Conservation (phyloP, 2,113 vertebrate species). For the Phocoena phocoena region DNA sequence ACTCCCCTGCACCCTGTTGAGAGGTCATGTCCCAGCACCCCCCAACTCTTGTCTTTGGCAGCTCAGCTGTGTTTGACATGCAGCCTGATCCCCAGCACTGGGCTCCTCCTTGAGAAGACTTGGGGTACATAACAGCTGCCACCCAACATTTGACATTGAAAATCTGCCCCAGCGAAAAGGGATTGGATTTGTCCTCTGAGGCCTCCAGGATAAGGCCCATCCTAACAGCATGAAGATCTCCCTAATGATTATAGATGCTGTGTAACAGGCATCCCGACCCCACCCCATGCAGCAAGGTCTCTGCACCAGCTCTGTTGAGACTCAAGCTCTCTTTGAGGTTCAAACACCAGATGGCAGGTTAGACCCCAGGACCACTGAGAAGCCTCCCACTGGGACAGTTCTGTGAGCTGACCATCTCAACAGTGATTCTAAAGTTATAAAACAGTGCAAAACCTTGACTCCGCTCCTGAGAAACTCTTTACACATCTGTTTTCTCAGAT, state of each 20-base stretch:
- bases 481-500: not conserved
- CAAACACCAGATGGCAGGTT: not conserved
- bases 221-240: not conserved
- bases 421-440: not conserved
- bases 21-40: rapidly evolving
- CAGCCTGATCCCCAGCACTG: no score
- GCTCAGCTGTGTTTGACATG: not conserved
- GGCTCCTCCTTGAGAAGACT: not conserved
- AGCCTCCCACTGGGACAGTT: not conserved
- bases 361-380: not conserved
- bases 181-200: not conserved
- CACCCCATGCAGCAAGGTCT: not conserved
- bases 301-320: not conserved
- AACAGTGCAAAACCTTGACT: not conserved
- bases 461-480: not conserved
- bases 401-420: not conserved
- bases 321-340: not conserved
- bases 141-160: not conserved
- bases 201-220: not conserved
- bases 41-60: not conserved
- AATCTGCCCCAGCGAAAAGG: rapidly evolving
- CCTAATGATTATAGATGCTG: not conserved
- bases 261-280: not conserved
- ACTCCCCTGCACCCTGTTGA: not conserved
- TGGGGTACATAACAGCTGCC: not conserved